A percentile compares a stretch with the other conserved stretches of the same genome.
Conservation (phyloP, 2,888 invertebrate species). For the Tenthredo livida region DNA sequence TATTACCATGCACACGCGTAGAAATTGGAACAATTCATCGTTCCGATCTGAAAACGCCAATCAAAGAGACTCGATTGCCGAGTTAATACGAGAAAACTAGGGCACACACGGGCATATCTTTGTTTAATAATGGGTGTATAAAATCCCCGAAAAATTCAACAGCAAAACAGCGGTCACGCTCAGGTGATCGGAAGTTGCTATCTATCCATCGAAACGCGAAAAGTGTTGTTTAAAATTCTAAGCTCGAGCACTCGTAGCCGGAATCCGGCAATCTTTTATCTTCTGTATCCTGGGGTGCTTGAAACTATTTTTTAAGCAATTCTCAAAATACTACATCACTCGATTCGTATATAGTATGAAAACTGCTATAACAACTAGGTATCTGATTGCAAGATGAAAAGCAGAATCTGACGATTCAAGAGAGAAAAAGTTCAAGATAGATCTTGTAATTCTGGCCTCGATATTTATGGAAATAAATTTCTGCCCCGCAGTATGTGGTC, state of each 20-base stretch:
- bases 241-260: constrained; percentile 15
- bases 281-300: neutral
- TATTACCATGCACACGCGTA: neutral
- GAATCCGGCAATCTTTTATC: neutral
- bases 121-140: neutral
- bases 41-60: constrained; percentile 12
- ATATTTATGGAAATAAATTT: neutral
- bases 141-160: constrained; percentile 3
- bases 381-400: neutral
- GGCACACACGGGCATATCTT: neutral
- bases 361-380: neutral
- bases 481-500: constrained; percentile 83
- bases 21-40: neutral
- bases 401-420: neutral
- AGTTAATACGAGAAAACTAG: neutral
- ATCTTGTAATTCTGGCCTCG: neutral
- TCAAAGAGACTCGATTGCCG: constrained; percentile 5
- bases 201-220: constrained; percentile 7
- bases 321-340: neutral
- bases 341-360: neutral
- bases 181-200: constrained; percentile 20
- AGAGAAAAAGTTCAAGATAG: neutral
- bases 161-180: constrained; percentile 15
- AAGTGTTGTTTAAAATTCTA: constrained; percentile 26
- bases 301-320: neutral